Conservation (phyloP, 2,113 vertebrate genomes). For the Nettapus auritus region DNA sequence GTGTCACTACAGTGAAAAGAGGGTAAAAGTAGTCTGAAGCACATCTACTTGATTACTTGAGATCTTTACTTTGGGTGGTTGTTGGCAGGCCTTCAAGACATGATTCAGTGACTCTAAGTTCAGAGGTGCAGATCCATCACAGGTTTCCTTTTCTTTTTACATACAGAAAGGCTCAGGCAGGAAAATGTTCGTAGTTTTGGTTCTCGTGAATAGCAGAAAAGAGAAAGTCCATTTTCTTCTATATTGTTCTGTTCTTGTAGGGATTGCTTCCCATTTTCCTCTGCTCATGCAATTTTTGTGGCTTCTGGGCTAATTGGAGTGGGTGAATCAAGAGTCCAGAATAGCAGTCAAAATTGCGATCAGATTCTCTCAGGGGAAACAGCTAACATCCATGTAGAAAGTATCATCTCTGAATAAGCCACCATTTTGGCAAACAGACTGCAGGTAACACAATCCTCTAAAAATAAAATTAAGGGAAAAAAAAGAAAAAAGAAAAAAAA, state of each 20-base stretch:
- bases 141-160: background rate
- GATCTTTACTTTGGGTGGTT: background rate
- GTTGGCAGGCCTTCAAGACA: background rate
- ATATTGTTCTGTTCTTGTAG: background rate
- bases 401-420: background rate
- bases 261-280: background rate
- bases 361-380: background rate
- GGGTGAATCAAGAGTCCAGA: background rate
- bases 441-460: background rate
- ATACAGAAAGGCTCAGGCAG: background rate
- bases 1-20: background rate
- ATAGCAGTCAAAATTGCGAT: background rate
- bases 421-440: background rate
- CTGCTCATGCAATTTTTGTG: background rate
- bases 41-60: background rate
- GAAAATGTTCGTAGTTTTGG: background rate
- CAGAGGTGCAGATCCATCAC: background rate
- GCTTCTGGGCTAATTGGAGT: background rate
- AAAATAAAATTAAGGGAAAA: background rate
- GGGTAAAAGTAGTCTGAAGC: constrained; percentile 9
- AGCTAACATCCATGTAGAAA: background rate
- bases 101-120: background rate
- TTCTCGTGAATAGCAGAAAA: background rate
- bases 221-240: background rate
- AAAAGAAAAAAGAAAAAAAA: background rate